Percentiles rank a stretch among this genome's conserved stretches.
These are phyloP conservation scores for Amniataba percoides DNA, from an alignment of 2,797 vertebrate species.

Conservation along the genomic window DNA sequence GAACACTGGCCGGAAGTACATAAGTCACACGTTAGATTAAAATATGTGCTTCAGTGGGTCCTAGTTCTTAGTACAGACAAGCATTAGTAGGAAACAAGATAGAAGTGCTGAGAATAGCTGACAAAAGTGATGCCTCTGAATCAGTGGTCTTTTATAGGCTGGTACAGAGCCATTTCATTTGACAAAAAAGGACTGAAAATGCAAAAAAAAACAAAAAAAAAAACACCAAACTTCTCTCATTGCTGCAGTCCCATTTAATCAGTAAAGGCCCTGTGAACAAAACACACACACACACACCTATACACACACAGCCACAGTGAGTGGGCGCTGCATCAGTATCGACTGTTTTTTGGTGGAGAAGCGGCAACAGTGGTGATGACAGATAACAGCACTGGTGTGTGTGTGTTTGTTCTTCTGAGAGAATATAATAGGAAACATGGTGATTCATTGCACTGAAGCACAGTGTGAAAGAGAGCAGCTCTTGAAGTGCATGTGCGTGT, in stretches of 20 bases:
- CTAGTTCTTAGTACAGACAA: conserved; percentile 11
- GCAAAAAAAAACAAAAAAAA: conserved; percentile 15
- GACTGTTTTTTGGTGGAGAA: conserved; percentile 54
- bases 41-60: conserved; percentile 7
- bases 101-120: not conserved
- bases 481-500: conserved; percentile 31
- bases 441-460: conserved; percentile 64
- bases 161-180: conserved; percentile 18
- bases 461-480: conserved; percentile 36
- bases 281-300: conserved; percentile 8
- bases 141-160: conserved; percentile 17
- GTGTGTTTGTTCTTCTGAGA: conserved; percentile 47
- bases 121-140: not conserved
- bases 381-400: conserved; percentile 43
- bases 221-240: conserved; percentile 17
- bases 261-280: conserved; percentile 41
- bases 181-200: conserved; percentile 17
- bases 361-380: conserved; percentile 53
- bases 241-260: conserved; percentile 52
- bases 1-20: not conserved
- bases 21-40: conserved; percentile 2
- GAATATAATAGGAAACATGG: conserved; percentile 63
- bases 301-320: conserved; percentile 17
- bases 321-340: conserved; percentile 60
- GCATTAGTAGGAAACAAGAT: not conserved